Conservation (phyloP, 2,888 invertebrate species). For the Gymnoscelis rufifasciata region DNA sequence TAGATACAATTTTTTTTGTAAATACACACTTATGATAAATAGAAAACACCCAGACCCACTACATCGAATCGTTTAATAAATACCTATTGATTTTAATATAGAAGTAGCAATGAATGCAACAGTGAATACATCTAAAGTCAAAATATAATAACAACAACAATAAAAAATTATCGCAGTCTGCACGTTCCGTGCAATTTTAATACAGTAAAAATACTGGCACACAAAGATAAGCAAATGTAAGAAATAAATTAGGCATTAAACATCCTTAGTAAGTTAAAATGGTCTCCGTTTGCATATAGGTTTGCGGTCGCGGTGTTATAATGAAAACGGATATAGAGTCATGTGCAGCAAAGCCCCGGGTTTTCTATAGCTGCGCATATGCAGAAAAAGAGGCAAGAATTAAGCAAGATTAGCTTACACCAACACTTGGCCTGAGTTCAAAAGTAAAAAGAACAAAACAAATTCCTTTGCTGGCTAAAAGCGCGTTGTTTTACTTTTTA, state of each 20-base stretch:
- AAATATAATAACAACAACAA: too few species aligned
- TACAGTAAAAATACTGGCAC: neutral
- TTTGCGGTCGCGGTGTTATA: constrained; percentile 6
- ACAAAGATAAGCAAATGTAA: neutral
- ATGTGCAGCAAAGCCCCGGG: neutral
- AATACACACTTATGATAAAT: too few species aligned
- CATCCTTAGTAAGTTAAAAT: neutral
- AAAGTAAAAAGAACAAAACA: constrained; percentile 49
- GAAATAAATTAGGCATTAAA: neutral
- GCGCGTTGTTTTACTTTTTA: constrained; percentile 45
- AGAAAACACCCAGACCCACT: too few species aligned
- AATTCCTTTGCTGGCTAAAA: constrained; percentile 40
- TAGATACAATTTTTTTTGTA: too few species aligned
- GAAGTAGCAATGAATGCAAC: too few species aligned
- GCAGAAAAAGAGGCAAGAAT: constrained; percentile 36
- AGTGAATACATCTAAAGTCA: too few species aligned
- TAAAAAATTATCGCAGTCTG: too few species aligned
- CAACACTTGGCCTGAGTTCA: constrained; percentile 56
- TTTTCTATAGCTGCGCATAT: constrained; percentile 12
- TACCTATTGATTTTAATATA: too few species aligned
- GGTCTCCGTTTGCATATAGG: neutral
- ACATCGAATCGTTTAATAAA: too few species aligned
- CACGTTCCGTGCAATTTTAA: too few species aligned
- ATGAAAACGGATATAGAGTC: constrained; percentile 2
- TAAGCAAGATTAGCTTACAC: constrained; percentile 48